phyloP scores from a whole-genome alignment of 35 echinoderm and acorn worm species.

The Heliocidaris erythrogramma region DNA sequence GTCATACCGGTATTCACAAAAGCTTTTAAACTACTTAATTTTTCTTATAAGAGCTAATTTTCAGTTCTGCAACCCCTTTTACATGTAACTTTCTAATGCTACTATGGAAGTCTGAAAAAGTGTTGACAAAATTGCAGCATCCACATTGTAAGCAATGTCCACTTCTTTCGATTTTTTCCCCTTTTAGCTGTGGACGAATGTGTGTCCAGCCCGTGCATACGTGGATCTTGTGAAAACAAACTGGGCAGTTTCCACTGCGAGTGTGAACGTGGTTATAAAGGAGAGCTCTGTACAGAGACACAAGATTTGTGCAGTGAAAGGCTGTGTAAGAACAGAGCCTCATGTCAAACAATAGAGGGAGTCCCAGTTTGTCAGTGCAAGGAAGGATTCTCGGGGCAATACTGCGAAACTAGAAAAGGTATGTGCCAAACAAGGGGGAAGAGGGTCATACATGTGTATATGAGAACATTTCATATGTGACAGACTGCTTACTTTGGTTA shows the following conservation, averaged over 20 bases:
- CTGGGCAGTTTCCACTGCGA: constrained; percentile 21
- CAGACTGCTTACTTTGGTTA: not conserved
- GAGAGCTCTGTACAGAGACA: constrained; percentile 41
- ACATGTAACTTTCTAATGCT: no score
- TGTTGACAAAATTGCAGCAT: no score
- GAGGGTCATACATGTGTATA: no score
- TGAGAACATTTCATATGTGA: not conserved
- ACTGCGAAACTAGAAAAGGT: constrained; percentile 48
- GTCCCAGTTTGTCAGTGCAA: constrained; percentile 10
- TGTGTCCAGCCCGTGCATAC: constrained; percentile 18
- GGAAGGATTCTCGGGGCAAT: constrained; percentile 43
- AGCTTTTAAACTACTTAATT: no score
- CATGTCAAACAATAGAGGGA: constrained; percentile 24
- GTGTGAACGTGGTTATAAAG: constrained; percentile 38
- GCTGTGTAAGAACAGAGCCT: constrained; percentile 46
- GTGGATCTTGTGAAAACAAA: constrained; percentile 47
- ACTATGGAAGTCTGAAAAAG: no score
- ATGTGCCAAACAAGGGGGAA: not conserved
- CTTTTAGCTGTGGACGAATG: constrained; percentile 49
- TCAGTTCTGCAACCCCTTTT: no score
- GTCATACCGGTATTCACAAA: no score
- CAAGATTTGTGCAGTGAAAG: constrained; percentile 26
- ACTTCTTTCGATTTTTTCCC: no score
- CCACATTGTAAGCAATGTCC: no score
- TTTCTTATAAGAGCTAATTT: no score